Evolutionary conservation across 2,888 invertebrate species (phyloP).

Genomic region (Nudaria mundana): DNA sequence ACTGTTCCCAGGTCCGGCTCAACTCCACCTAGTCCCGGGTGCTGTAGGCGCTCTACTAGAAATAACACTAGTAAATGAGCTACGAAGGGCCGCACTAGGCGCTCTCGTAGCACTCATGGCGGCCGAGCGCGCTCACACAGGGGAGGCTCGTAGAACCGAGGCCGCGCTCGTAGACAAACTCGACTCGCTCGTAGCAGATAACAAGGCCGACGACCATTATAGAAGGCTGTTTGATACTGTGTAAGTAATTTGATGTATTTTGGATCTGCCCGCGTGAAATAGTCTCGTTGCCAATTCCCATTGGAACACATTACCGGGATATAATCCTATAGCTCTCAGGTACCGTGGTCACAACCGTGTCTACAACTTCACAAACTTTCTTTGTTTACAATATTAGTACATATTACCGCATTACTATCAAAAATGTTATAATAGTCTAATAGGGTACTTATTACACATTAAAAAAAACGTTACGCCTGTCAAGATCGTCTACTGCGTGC

Average conservation of each 20-base stretch:
- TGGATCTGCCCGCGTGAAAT: no score
- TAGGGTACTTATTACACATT: no score
- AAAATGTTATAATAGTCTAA: no score
- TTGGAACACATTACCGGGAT: no score
- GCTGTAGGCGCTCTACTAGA: slow-evolving; percentile 97
- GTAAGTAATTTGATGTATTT: slow-evolving; percentile 82
- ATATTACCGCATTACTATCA: no score
- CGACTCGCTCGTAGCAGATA: slow-evolving; percentile 94
- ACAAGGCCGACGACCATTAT: slow-evolving; percentile 97
- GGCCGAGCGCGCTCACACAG: slow-evolving; percentile 90
- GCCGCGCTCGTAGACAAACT: slow-evolving; percentile 96
- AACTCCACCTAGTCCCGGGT: slow-evolving; percentile 93
- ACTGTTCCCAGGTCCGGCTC: slow-evolving; percentile 84
- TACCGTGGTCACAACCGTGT: no score
- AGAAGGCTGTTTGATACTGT: slow-evolving; percentile 96
- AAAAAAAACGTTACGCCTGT: no score
- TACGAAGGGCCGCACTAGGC: slow-evolving; percentile 93
- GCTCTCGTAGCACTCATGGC: slow-evolving; percentile 98
- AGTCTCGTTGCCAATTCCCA: no score
- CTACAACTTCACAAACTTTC: no score
- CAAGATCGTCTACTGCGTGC: no score
- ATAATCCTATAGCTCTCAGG: no score
- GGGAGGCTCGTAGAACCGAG: slow-evolving; percentile 94
- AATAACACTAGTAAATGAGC: slow-evolving; percentile 94
- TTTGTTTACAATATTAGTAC: no score